Evolutionary conservation across 2,113 vertebrate species (phyloP), one percentile per base, ranked within the genome.

Genomic region (Crotalus helleri): DNA sequence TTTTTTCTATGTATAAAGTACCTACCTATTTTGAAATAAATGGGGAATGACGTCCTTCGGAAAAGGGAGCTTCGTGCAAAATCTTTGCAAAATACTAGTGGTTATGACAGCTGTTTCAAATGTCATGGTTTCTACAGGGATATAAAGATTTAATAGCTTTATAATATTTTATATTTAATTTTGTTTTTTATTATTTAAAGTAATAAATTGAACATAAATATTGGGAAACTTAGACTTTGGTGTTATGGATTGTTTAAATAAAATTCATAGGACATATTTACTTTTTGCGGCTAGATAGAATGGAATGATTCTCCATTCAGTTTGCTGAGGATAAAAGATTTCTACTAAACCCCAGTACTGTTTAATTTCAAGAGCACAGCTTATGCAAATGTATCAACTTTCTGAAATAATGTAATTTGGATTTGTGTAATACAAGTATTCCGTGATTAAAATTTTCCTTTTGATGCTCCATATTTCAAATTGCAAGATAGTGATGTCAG

Each of bases 131-230:
- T 88, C 19, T 44, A 19, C 29, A n/a, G 59, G 39, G 86, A 88
- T 53, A 24, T 53, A 54, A 89, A 74, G 12, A 74, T 89, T 29
- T 26, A 44, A 24, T 55, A 57, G 49, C 33, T 39, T 88, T 69
- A 64, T 51, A 88, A 23, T 49, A 49, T 69, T 81, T 89, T 33
- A 33, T 29, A 12, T 69, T 69, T 69, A 6, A n/a, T 69, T 69
- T 59, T 9, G 24, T 7, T 59, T 69, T 69, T 69, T 17, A 69
- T 33, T 17, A 69, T 69, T 69, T n/a, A n/a, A 33, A 46, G 19
- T 57, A 89, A 89, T 92, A 74, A 44, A 33, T n/a, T 69, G n/a
- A 44, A 86, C 87, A 15, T 88, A 54, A 92, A 92, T 53, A 74
- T 17, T n/a, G 51, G 64, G 39, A 24, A 8, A 61, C 15, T 74